A percentile compares a stretch with the other conserved stretches of the same genome.
phyloP scores from a whole-genome alignment of 2,113 vertebrate species.

The Cariama cristata region DNA sequence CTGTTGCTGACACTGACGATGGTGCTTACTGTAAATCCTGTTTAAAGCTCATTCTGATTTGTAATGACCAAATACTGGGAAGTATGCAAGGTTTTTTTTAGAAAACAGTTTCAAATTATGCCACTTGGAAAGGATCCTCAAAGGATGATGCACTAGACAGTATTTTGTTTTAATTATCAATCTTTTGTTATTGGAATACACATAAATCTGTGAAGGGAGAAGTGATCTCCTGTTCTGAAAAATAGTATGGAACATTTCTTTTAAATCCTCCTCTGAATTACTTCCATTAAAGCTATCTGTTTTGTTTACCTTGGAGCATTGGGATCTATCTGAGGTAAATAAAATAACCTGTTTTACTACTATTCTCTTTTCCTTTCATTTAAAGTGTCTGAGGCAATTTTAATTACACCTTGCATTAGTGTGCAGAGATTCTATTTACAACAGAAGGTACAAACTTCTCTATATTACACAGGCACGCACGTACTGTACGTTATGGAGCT shows the following conservation, averaged over 20 bases:
- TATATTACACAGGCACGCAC: background rate
- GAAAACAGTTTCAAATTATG: background rate
- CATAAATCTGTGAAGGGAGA: background rate
- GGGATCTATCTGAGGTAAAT: background rate
- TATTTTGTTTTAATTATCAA: background rate
- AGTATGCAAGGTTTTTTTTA: background rate
- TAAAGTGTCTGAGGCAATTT: background rate
- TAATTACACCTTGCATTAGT: background rate
- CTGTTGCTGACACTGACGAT: background rate
- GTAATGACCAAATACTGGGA: background rate
- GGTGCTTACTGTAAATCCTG: background rate
- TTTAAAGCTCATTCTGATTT: background rate
- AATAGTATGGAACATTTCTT: background rate
- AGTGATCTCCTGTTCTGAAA: background rate
- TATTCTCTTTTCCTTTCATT: background rate
- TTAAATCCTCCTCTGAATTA: background rate
- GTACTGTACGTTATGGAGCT: fast-evolving
- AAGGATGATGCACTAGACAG: background rate
- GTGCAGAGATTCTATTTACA: background rate
- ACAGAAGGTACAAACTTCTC: background rate
- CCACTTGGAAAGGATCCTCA: background rate
- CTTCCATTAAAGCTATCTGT: background rate
- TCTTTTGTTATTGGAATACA: background rate
- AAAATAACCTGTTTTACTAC: background rate
- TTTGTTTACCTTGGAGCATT: background rate